These are phyloP conservation scores for Alosa alosa DNA, from an alignment of 2,113 vertebrate species.

Conservation along the genomic window DNA sequence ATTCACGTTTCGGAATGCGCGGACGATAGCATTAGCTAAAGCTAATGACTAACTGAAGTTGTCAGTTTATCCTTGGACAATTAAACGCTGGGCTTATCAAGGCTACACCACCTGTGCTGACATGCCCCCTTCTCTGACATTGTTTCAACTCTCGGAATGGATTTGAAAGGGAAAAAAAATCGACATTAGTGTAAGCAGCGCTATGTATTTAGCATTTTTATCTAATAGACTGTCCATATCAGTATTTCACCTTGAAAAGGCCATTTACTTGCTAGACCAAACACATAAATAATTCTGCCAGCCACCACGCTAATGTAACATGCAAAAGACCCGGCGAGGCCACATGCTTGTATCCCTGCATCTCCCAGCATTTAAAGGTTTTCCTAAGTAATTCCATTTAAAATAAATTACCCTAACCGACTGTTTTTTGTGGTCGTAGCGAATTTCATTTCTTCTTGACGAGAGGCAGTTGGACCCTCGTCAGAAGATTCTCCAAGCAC, in stretches of 20 bases:
- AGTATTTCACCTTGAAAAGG: slow-evolving; percentile 43
- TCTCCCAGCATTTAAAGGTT: slow-evolving; percentile 37
- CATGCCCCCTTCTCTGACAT: slow-evolving; percentile 1
- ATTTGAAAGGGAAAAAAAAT: slow-evolving; percentile 8
- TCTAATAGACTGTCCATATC: slow-evolving; percentile 34
- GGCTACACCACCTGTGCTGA: slow-evolving; percentile 8
- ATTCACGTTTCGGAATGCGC: not conserved
- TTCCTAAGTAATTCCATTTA: slow-evolving; percentile 59
- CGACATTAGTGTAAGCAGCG: slow-evolving; percentile 3
- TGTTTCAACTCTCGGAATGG: slow-evolving; percentile 19
- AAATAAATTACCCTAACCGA: slow-evolving; percentile 56
- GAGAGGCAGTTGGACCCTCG: slow-evolving; percentile 37
- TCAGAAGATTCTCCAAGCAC: slow-evolving; percentile 64
- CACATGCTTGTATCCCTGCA: slow-evolving; percentile 29
- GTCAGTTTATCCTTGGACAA: slow-evolving; percentile 8
- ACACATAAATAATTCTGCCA: slow-evolving; percentile 46
- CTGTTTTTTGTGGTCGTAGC: slow-evolving; percentile 52
- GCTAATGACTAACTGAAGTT: slow-evolving; percentile 20
- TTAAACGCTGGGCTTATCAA: slow-evolving; percentile 7
- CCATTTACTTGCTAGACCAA: slow-evolving; percentile 41
- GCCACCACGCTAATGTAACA: slow-evolving; percentile 27
- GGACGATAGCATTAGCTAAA: not conserved
- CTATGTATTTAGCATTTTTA: slow-evolving; percentile 42
- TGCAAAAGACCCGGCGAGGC: slow-evolving; percentile 43
- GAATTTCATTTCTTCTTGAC: slow-evolving; percentile 58